These are phyloP conservation scores for Parelbella ahira DNA, from an alignment of 2,888 invertebrate species.

Conservation along the genomic window DNA sequence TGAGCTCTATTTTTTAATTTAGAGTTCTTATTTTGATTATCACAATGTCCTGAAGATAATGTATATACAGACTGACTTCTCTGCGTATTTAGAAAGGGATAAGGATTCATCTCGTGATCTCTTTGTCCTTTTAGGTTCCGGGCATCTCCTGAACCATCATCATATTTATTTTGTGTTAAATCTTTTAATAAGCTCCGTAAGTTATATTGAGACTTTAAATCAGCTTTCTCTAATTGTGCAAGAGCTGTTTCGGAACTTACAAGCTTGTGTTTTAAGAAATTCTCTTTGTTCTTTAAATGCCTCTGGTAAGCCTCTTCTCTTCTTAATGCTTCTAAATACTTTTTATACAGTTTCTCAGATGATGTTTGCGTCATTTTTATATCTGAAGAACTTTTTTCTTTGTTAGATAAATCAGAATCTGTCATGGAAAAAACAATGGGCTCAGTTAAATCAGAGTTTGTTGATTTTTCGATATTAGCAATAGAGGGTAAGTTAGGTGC, in stretches of 20 bases:
- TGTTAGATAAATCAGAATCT: constrained; percentile 60
- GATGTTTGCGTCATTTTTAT: constrained; percentile 52
- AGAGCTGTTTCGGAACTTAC: constrained; percentile 52
- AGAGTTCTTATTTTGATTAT: constrained; percentile 42
- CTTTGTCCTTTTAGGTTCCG: constrained; percentile 62
- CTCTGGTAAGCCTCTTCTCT: constrained; percentile 62
- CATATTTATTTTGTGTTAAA: constrained; percentile 66
- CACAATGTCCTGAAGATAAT: constrained; percentile 60
- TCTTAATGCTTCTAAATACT: constrained; percentile 61
- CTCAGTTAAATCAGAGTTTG: constrained; percentile 36
- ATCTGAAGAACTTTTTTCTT: constrained; percentile 53
- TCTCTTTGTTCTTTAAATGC: constrained; percentile 63
- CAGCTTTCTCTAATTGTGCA: constrained; percentile 39
- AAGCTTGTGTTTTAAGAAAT: constrained; percentile 64
- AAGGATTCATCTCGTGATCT: constrained; percentile 40
- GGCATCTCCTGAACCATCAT: constrained; percentile 73
- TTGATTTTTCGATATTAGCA: constrained; percentile 43
- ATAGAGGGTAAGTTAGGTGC: constrained; percentile 60
- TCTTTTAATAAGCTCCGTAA: constrained; percentile 66
- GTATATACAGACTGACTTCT: constrained; percentile 72
- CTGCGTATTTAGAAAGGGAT: constrained; percentile 42
- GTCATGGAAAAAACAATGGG: constrained; percentile 44
- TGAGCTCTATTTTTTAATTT: constrained; percentile 48
- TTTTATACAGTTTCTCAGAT: constrained; percentile 65
- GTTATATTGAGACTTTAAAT: constrained; percentile 44